phyloP scores from a whole-genome alignment of 2,888 invertebrate genomes.

The Alsophila aescularia region DNA sequence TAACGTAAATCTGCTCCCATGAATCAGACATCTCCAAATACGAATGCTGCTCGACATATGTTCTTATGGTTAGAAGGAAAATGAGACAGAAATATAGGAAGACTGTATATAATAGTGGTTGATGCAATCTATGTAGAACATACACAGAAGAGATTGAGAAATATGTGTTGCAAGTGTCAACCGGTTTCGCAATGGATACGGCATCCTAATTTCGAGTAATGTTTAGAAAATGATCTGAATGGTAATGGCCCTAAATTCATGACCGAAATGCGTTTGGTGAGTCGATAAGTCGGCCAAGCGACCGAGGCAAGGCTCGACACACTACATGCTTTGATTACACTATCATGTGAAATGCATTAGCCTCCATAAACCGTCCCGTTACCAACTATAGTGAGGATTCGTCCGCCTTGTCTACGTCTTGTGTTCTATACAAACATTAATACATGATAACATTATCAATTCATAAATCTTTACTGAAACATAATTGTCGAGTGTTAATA shows the following conservation, averaged over 20 bases:
- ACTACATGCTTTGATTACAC: slow-evolving; percentile 52
- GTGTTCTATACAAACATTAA: not conserved
- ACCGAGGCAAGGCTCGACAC: slow-evolving; percentile 54
- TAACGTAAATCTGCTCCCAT: slow-evolving; percentile 14
- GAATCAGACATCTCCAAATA: not conserved
- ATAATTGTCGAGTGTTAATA: slow-evolving; percentile 10
- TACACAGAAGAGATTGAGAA: slow-evolving; percentile 16
- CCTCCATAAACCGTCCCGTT: slow-evolving; percentile 35
- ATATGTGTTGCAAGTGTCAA: slow-evolving; percentile 15
- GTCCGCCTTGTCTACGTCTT: not conserved
- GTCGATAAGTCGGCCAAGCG: slow-evolving; percentile 73
- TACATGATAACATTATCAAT: slow-evolving; percentile 8
- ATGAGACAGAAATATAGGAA: no score
- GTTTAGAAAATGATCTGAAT: slow-evolving; percentile 59
- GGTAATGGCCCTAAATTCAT: slow-evolving; percentile 69
- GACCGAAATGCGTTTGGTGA: slow-evolving; percentile 56
- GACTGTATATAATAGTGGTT: no score
- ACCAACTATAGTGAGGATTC: not conserved
- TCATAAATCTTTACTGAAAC: slow-evolving; percentile 10
- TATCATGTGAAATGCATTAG: slow-evolving; percentile 58
- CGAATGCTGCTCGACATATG: not conserved
- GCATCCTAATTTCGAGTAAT: slow-evolving; percentile 56
- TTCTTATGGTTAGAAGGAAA: no score
- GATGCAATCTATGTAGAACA: not conserved
- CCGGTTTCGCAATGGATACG: slow-evolving; percentile 50